Conservation (phyloP, 2,888 invertebrate genomes). For the Acronicta psi region DNA sequence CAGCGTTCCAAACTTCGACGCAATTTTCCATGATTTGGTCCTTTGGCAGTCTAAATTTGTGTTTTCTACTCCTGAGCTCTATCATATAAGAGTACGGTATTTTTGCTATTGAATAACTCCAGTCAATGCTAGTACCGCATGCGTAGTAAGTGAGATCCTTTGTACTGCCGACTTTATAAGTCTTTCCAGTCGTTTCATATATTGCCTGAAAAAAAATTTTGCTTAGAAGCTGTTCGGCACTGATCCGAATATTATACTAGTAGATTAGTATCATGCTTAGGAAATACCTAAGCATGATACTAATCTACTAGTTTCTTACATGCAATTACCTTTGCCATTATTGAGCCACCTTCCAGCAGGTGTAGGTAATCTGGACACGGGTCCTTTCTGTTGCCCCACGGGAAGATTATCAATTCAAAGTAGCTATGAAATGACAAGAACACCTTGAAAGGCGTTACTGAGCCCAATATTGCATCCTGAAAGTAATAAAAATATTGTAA, state of each 20-base stretch:
- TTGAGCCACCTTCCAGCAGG: slow-evolving; percentile 76
- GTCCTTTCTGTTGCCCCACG: slow-evolving; percentile 80
- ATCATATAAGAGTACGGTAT: slow-evolving; percentile 85
- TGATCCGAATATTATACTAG: too few species aligned
- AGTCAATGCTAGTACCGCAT: slow-evolving; percentile 83
- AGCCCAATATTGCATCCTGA: slow-evolving; percentile 79
- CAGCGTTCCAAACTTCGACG: slow-evolving; percentile 75
- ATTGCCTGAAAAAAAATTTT: slow-evolving; percentile 74
- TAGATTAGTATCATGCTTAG: too few species aligned
- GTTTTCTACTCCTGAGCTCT: slow-evolving; percentile 76
- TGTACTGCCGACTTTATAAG: slow-evolving; percentile 82
- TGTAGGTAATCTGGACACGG: slow-evolving; percentile 80
- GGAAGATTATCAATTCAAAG: slow-evolving; percentile 83
- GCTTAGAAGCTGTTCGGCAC: not conserved
- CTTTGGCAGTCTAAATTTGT: slow-evolving; percentile 77
- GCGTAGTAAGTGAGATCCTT: slow-evolving; percentile 83
- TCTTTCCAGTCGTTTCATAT: slow-evolving; percentile 74
- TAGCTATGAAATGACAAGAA: slow-evolving; percentile 85
- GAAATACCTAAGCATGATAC: slow-evolving; percentile 8
- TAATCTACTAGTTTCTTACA: slow-evolving; percentile 57
- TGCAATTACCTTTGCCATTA: slow-evolving; percentile 81
- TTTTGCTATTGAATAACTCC: slow-evolving; percentile 82
- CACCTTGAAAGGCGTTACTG: slow-evolving; percentile 76
- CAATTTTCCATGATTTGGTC: slow-evolving; percentile 79
- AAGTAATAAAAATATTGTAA: too few species aligned